Base-by-base conservation (phyloP, 2,113 vertebrate genomes). In the Corynorhinus townsendii region DNA sequence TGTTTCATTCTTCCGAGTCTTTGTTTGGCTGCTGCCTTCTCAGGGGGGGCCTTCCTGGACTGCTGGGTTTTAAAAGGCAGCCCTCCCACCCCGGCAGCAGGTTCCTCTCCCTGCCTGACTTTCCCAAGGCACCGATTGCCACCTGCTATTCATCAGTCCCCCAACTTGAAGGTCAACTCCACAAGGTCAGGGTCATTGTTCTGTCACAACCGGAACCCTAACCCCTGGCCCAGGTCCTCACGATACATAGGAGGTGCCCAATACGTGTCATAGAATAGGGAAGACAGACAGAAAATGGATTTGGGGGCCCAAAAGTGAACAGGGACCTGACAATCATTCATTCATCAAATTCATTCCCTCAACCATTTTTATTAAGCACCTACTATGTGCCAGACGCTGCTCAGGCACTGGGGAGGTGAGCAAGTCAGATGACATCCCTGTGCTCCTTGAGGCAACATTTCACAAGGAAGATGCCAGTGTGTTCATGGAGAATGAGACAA, bases 401-500 rank as follows among this genome's bases (percentile, higher is more conserved):
- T 4, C 19, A 68, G 30, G 43, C 47, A 6, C 9, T 0, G 15
- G 47, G 45, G 20, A 77, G 9, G 4, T 19, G 2, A 56, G 56
- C 45, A 28, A 38, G 22, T 14, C 11, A 16, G 40, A 16, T 11
- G 2, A 5, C 0, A 1, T 28, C 33, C 35, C 20, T 38, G 40
- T 73, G 12, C 22, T 22, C 45, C 30, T 5, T 4, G 68, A 62
- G 73, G 43, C 0, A 6, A 16, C 12, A n/a, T 28, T 38, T 30
- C 40, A 56, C 26, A 4, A 49, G 28, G 33, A 35, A 38, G 59
- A n/a, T 11, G 3, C 45, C 26, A 24, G 11, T 3, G 3, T 16
- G 1, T 68, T 49, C 20, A 1, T 24, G 12, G 33, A 33, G 35
- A 64, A 33, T 0, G 2, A 33, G 38, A 40, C 0, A 1, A 16